A percentile compares a stretch with the other conserved stretches of the same genome.
Conservation (phyloP, 2,888 invertebrate species). For the Choristoneura rosaceana region DNA sequence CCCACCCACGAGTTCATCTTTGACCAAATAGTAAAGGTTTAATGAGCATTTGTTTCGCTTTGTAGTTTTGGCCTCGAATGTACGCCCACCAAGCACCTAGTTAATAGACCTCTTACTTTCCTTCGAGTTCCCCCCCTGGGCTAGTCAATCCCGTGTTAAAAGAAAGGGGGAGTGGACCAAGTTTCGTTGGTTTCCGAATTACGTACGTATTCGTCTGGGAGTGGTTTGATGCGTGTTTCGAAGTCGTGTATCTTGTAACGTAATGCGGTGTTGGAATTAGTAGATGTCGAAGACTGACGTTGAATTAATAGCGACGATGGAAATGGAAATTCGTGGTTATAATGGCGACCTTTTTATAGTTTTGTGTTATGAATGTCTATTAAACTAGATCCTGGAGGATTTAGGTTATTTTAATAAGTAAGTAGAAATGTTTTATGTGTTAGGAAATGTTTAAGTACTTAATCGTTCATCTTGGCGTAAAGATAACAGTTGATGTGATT, state of each 20-base stretch:
- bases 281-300: constrained; percentile 58
- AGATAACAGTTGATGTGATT: neutral
- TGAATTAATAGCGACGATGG: constrained; percentile 52
- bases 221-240: constrained; percentile 66
- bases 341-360: constrained; percentile 7
- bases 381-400: neutral
- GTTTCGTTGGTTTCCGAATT: constrained; percentile 42
- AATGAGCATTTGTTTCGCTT: constrained; percentile 46
- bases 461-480: neutral
- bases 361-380: constrained; percentile 24
- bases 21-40: constrained; percentile 52
- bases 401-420: constrained; percentile 1
- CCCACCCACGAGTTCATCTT: constrained; percentile 59
- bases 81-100: constrained; percentile 66
- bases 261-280: constrained; percentile 59
- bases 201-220: constrained; percentile 50
- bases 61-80: constrained; percentile 71
- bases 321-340: constrained; percentile 57
- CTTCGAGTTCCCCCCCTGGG: constrained; percentile 37
- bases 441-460: no score
- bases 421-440: no score
- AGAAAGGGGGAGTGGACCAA: constrained; percentile 42
- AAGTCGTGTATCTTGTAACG: constrained; percentile 63
- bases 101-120: constrained; percentile 51
- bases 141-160: constrained; percentile 9